Base-by-base conservation (phyloP, 2,888 invertebrate genomes). In the Eupeodes latifasciatus region DNA sequence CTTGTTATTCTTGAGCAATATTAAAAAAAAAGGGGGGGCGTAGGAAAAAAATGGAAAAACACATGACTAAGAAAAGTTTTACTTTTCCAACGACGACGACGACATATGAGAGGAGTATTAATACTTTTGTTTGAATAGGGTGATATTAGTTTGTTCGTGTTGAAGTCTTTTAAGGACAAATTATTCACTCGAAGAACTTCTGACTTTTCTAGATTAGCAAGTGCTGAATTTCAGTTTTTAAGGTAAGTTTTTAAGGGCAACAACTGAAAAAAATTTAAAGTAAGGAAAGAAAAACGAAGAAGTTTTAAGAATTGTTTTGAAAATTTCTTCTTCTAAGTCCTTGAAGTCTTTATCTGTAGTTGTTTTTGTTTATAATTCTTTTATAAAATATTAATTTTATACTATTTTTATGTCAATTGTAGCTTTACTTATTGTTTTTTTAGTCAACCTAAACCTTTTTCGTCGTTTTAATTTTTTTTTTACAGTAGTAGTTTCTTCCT, bases 1-100 rank as follows among this genome's bases (percentile, higher is more conserved):
- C 87, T 87, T 87, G 87, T 87, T 87, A 76, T 81, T 84, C 80
- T 84, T 84, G 83, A 76, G 83, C 66, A 83, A 87, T 80, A 80
- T 6, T n/a, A 67, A 49, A 16, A 49, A 67, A 67, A n/a, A 47
- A 27, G 7, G n/a, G n/a, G n/a, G 9, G 44, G 6, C 3, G 27
- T 36, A 40, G 40, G 4, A 51, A 69, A 51, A 34, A 16, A 36
- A 16, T 12, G 2, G 36, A 80, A 82, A 75, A 79, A 78, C 69
- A 83, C 75, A 86, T 71, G 76, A 55, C 64, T 61, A 61, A 55
- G 61, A 59, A 84, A 87, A 81, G 51, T 83, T 81, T 84, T 74
- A 74, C 66, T 80, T 76, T 76, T 57, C 9, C 5, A 40, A 40
- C 40, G 3, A 5, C 40, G 40, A 49, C 75, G 55, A 61, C 62